A percentile compares a stretch with the other conserved stretches of the same genome.
phyloP scores from a whole-genome alignment of 2,888 invertebrate species.

The Automeris io region DNA sequence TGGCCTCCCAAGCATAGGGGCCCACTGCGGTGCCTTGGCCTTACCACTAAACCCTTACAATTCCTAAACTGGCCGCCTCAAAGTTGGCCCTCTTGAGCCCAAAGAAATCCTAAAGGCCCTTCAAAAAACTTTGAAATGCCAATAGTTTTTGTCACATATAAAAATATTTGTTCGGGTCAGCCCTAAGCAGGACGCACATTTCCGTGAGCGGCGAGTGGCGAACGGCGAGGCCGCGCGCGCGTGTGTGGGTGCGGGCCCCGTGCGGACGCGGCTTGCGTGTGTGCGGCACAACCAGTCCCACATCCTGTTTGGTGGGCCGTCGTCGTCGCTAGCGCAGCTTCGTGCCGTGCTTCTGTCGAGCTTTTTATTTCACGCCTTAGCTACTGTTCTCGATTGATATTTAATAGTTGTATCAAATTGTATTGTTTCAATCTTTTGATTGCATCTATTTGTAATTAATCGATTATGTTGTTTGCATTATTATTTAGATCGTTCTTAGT shows the following conservation, averaged over 20 bases:
- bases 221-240: slow-evolving; percentile 57
- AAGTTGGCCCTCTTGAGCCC: too few relatives aligned
- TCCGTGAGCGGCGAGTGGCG: slow-evolving; percentile 65
- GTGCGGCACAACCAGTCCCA: slow-evolving; percentile 72
- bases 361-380: slow-evolving; percentile 71
- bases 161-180: slow-evolving; percentile 15
- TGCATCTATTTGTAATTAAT: not conserved
- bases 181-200: slow-evolving; percentile 65
- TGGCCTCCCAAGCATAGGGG: too few relatives aligned
- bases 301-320: slow-evolving; percentile 73
- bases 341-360: slow-evolving; percentile 55
- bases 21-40: too few relatives aligned
- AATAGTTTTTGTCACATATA: not conserved
- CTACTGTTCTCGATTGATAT: slow-evolving; percentile 41
- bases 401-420: slow-evolving; percentile 13
- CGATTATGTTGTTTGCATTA: too few relatives aligned
- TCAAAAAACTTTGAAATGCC: not conserved
- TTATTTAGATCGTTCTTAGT: too few relatives aligned
- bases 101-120: too few relatives aligned
- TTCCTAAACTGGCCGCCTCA: too few relatives aligned
- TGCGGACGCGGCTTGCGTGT: slow-evolving; percentile 27
- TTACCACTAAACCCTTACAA: too few relatives aligned
- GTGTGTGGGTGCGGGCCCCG: slow-evolving; percentile 38
- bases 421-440: not conserved
- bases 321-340: slow-evolving; percentile 60